Base-by-base conservation (phyloP, 2,888 invertebrate species). In the Lasioglossum pauxillum region DNA sequence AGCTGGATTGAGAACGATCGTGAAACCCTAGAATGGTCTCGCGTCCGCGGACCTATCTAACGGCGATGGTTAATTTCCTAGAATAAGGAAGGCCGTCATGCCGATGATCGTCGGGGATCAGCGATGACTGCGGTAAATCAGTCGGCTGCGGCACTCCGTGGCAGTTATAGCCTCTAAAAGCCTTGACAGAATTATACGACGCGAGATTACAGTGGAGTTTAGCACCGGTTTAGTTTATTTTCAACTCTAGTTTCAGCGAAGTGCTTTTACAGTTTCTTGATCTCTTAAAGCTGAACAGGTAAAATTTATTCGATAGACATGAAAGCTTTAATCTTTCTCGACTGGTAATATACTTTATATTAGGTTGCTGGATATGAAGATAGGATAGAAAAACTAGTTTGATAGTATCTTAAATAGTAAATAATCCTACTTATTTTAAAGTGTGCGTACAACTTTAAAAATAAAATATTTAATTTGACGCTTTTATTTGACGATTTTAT, bases 1-100 rank as follows among this genome's bases (percentile, higher is more conserved):
- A 85, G 81, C 49, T 85, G 88, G 88, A 88, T 88, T 88, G 83
- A 83, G 88, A 85, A 85, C 88, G 85, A 88, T 88, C 81, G 84
- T 19, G 86, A 86, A 86, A 84, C 86, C 86, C n/a, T 84, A 84
- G 78, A 83, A 85, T 80, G 57, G 71, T 72, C 44, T 27, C 69
- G 69, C 82, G 38, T 38, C 67, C 60, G 79, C 44, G 53, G 53
- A 35, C 73, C 49, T 73, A 38, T 46, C 79, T 19, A 46, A 75
- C 46, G 78, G 31, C 78, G 60, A 53, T 31, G 76, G 75, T 80
- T 80, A 83, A 80, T 76, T 83, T 80, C 41, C 69, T 64, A 72
- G 83, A 83, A 75, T 76, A 64, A 75, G 73, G 79, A 76, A 75
- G 46, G 69, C 60, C 67, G 69, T 23, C 44, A 16, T 41, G 49